phyloP scores from a whole-genome alignment of 2,797 vertebrate species.

The Anniella stebbinsi region DNA sequence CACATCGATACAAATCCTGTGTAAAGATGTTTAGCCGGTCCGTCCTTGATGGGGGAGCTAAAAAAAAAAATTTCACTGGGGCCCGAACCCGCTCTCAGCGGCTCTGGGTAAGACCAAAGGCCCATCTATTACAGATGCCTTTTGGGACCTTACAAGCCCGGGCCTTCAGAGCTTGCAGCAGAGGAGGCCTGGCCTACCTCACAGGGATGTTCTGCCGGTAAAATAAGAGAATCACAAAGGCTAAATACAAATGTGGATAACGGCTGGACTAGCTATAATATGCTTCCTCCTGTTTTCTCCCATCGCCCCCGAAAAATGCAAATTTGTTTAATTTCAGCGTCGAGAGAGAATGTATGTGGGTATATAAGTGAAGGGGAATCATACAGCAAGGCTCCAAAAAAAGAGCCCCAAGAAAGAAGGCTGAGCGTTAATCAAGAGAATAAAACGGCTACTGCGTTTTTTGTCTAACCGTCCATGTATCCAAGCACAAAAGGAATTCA shows the following conservation, averaged over 20 bases:
- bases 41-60: no score
- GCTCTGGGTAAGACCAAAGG: no score
- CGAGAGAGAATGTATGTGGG: not conserved
- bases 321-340: not conserved
- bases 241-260: not conserved
- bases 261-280: no score
- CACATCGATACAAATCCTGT: no score
- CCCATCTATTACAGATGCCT: not conserved
- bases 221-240: not conserved
- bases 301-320: no score
- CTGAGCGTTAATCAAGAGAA: not conserved
- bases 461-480: not conserved
- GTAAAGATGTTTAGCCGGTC: no score
- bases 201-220: not conserved
- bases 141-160: not conserved
- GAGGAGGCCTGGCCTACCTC: not conserved
- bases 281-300: not conserved
- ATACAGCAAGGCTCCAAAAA: no score
- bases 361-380: not conserved
- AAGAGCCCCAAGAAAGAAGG: not conserved
- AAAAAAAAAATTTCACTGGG: no score
- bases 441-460: not conserved
- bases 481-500: not conserved
- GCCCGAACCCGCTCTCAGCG: no score
- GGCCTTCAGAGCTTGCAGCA: not conserved